Evolutionary conservation across 2,888 invertebrate species (phyloP).

Genomic region (Lasioglossum leucozonium): DNA sequence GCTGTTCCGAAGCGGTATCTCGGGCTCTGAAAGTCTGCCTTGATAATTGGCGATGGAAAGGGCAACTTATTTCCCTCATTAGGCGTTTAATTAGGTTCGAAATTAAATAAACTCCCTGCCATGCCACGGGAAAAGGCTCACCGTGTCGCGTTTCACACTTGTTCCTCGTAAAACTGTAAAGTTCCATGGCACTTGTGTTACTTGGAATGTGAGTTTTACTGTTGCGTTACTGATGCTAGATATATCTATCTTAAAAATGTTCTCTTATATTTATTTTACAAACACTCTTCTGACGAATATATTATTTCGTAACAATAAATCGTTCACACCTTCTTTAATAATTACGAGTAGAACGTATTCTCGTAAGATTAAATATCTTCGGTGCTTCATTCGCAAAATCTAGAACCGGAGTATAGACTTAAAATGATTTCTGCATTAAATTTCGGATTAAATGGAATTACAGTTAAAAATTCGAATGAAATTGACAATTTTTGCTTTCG

Average conservation of each 20-base stretch:
- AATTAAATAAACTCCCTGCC: background rate
- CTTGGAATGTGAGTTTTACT: background rate
- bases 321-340: background rate
- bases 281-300: too few species aligned
- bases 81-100: background rate
- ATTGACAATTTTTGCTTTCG: background rate
- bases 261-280: too few species aligned
- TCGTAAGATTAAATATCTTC: background rate
- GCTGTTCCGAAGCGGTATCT: background rate
- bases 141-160: background rate
- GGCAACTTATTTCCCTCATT: background rate
- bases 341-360: background rate
- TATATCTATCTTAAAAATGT: background rate
- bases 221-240: background rate
- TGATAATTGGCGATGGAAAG: background rate
- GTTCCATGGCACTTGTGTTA: background rate
- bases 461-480: background rate
- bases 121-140: background rate
- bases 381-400: background rate
- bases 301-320: background rate
- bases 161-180: background rate
- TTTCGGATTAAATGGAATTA: background rate
- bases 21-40: background rate
- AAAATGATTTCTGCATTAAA: background rate
- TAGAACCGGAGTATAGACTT: background rate